Conservation (phyloP, 2,888 invertebrate species). For the Acanthococcus lagerstroemiae region DNA sequence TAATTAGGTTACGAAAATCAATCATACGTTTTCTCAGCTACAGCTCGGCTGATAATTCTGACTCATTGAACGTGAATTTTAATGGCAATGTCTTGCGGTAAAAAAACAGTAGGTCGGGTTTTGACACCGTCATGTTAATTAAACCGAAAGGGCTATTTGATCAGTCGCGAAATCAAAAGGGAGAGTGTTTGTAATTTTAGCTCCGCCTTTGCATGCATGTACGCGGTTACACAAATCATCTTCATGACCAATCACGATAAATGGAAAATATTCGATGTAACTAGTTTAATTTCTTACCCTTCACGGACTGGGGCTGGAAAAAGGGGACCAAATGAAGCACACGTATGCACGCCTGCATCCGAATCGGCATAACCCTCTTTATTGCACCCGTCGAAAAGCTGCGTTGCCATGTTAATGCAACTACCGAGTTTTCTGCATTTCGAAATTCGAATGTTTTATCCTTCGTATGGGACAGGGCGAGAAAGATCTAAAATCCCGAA, state of each 20-base stretch:
- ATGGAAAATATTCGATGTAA: constrained; percentile 13
- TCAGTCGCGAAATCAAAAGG: too few species aligned
- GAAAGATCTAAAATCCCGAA: too few species aligned
- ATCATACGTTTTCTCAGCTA: too few species aligned
- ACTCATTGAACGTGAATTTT: too few species aligned
- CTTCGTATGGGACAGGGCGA: too few species aligned
- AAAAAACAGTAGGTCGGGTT: too few species aligned
- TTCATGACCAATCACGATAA: constrained; percentile 14
- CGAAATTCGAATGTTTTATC: too few species aligned
- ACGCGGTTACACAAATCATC: not conserved
- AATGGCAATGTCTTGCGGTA: too few species aligned
- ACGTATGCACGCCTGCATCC: not conserved
- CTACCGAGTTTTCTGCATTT: not conserved
- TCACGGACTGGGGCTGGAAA: not conserved
- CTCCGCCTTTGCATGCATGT: constrained; percentile 5
- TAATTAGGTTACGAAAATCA: too few species aligned
- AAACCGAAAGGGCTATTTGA: too few species aligned
- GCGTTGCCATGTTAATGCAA: not conserved
- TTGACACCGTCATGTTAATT: too few species aligned
- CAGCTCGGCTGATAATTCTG: too few species aligned
- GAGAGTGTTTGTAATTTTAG: not conserved
- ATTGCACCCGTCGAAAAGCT: not conserved
- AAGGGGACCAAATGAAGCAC: not conserved
- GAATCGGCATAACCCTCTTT: not conserved
- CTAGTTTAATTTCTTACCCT: constrained; percentile 18